Evolutionary conservation across 2,797 vertebrate genomes (phyloP).

Genomic region (Hemitrygon akajei): DNA sequence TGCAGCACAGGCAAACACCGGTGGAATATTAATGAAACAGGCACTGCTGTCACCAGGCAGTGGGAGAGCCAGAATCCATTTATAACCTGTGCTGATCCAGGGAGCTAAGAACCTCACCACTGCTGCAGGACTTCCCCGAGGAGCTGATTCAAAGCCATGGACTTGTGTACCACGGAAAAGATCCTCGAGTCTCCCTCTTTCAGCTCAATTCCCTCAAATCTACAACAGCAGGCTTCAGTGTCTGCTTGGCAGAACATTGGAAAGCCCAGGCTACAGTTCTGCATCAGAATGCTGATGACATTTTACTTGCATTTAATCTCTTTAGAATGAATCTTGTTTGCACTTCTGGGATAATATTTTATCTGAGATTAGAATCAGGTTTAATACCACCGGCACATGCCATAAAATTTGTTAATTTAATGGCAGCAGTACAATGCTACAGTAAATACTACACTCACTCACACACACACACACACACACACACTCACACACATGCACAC

Average conservation of each 20-base stretch:
- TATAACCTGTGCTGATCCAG: constrained; percentile 9
- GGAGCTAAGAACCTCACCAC: not conserved
- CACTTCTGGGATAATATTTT: not conserved
- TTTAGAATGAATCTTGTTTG: not conserved
- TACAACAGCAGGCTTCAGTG: not conserved
- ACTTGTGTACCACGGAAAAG: not conserved
- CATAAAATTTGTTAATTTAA: no score
- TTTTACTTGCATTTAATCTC: not conserved
- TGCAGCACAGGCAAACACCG: not conserved
- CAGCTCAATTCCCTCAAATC: not conserved
- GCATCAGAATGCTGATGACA: no score
- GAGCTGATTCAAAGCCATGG: not conserved
- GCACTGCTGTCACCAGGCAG: not conserved
- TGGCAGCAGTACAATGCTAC: no score
- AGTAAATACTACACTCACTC: no score
- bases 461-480: no score
- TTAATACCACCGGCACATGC: no score
- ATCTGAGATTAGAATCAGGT: not conserved
- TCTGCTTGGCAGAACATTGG: not conserved
- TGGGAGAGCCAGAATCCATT: not conserved
- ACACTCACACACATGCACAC: no score
- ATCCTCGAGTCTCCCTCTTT: not conserved
- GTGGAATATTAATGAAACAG: not conserved
- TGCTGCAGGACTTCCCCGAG: not conserved
- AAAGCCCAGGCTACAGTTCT: not conserved